Percentiles rank a stretch among this genome's conserved stretches.
Conservation (phyloP, 2,888 invertebrate genomes). For the Cheilosia vernalis region DNA sequence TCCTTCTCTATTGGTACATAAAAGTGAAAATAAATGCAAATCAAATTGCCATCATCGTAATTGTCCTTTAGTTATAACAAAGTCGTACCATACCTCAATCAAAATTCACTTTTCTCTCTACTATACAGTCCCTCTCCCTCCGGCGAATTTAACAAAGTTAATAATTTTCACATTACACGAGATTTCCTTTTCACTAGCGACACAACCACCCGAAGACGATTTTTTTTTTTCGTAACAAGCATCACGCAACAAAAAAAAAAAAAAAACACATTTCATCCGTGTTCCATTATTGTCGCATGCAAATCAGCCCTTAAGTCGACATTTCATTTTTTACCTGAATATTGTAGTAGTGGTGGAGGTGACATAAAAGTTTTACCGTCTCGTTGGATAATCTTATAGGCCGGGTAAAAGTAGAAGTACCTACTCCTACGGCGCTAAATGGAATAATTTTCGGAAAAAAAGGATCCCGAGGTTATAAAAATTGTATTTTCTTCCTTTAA, state of each 20-base stretch:
- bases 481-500: not conserved
- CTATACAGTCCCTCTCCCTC: not conserved
- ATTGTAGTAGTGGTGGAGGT: conserved; percentile 18
- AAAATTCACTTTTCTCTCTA: conserved; percentile 59
- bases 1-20: not conserved
- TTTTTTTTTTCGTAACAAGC: conserved; percentile 43
- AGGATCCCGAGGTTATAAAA: no score
- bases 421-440: not conserved
- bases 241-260: conserved; percentile 55
- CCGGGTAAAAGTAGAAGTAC: not conserved
- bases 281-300: conserved; percentile 69
- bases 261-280: conserved; percentile 55
- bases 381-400: conserved; percentile 28
- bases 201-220: conserved; percentile 5
- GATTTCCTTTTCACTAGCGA: conserved; percentile 42
- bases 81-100: conserved; percentile 61
- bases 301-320: conserved; percentile 67
- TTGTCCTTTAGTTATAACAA: conserved; percentile 52
- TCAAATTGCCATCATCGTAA: conserved; percentile 60
- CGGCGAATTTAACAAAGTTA: conserved; percentile 59
- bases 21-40: conserved; percentile 57
- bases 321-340: conserved; percentile 57
- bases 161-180: conserved; percentile 68
- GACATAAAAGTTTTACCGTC: conserved; percentile 43
- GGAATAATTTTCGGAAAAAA: no score